A percentile compares a stretch with the other conserved stretches of the same genome.
These are phyloP conservation scores for Zosterops hypoxanthus DNA, from an alignment of 2,113 vertebrate species.

Conservation along the genomic window DNA sequence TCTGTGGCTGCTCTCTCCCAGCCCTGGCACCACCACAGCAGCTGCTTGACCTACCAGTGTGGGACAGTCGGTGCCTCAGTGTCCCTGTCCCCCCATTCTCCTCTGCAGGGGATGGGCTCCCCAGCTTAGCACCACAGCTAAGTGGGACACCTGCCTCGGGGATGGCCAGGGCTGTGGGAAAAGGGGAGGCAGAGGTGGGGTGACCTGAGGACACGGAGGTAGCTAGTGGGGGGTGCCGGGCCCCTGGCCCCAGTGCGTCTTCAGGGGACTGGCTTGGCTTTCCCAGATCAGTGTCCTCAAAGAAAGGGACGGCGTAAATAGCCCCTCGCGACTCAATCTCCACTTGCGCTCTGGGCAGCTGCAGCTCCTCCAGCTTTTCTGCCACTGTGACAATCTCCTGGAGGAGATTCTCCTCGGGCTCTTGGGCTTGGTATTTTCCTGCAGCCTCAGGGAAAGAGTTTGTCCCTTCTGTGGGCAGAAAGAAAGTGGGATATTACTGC, in stretches of 20 bases:
- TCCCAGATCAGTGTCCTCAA: slow-evolving; percentile 56
- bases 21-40: background rate
- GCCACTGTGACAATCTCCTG: slow-evolving; percentile 80
- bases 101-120: background rate
- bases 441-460: slow-evolving; percentile 71
- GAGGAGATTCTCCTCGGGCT: slow-evolving; percentile 71
- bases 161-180: background rate
- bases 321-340: slow-evolving; percentile 82
- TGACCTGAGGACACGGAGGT: background rate
- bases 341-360: slow-evolving; percentile 55
- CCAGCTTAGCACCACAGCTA: background rate
- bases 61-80: background rate
- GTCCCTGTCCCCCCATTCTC: background rate
- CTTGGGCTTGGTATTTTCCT: slow-evolving; percentile 62
- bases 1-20: background rate
- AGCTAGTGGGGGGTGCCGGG: background rate
- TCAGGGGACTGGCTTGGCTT: slow-evolving; percentile 54
- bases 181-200: background rate
- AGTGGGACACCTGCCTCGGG: background rate
- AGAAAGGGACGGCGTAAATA: slow-evolving; percentile 77
- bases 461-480: slow-evolving; percentile 69
- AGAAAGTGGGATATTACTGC: slow-evolving; percentile 60
- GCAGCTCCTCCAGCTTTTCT: slow-evolving; percentile 78
- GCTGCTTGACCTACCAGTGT: background rate
- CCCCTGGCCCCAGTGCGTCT: slow-evolving; percentile 23